Base-by-base conservation (phyloP, 2,113 vertebrate species). In the Thamnophis sirtalis region DNA sequence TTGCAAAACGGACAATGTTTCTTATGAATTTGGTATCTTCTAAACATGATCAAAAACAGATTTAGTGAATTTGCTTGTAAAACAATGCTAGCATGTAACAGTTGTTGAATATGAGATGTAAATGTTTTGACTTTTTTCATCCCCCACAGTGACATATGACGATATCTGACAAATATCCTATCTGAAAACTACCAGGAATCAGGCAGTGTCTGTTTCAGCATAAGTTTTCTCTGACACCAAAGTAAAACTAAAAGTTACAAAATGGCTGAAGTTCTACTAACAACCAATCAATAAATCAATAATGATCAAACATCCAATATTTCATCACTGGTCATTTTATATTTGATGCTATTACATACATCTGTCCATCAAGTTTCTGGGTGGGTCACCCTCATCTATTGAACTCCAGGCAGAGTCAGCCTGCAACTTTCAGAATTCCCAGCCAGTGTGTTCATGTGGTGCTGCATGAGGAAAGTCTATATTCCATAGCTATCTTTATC, bases 121-220 rank as follows among this genome's bases (percentile, higher is more conserved):
- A 93, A 87, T 92, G 54, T 85, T 49, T 84, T 33, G 73, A 80
- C 84, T 89, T 88, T 92, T 58, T 93, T 91, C 92, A 94, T 93
- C 26, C 58, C 50, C 26, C 73, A 90, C 55, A 68, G 22, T 91
- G 90, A 68, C 1, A 89, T 89, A 92, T 33, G 86, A 88, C 21
- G 54, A 54, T 21, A 80, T 38, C 68, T 55, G 53, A 33, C 51
- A 84, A 50, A 56, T 2, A 48, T 73, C 51, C 11, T 50, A 21
- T 26, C 84, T 87, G 84, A 89, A 63, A 55, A 92, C 86, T n/a
- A n/a, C 53, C 48, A 89, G 38, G 19, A 51, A 43, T 58, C 19
- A 88, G 33, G 63, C 24, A 89, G 9, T 68, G 91, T 94, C 92
- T 80, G 28, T 43, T 49, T 51, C 21, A 53, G 19, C 43, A 94